Base-by-base conservation (phyloP, 2,888 invertebrate genomes). In the Monoplex corrugatus region DNA sequence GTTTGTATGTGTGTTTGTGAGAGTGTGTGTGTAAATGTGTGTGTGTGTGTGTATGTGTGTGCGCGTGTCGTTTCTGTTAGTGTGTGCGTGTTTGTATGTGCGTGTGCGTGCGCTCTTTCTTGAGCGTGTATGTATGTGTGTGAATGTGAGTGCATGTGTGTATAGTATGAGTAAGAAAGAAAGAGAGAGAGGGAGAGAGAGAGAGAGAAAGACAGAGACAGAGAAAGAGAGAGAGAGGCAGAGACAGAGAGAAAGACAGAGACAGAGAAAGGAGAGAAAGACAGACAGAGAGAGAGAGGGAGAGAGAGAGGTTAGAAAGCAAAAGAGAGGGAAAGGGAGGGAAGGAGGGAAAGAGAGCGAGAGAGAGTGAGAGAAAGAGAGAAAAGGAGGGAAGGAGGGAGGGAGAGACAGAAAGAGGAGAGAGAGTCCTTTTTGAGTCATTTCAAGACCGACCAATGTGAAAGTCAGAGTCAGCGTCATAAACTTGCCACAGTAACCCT, bases 141-240 rank as follows among this genome's bases (percentile, higher is more conserved):
- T 50, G 19, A 13, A 50, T 50, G 19, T 50, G n/a, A n/a, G n/a
- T 50, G 19, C 19, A 50, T 50, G 19, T 50, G 19, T 50, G 19
- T 50, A 23, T 72, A 72, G 8, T 6, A 72, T 6, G 32, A 72
- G 72, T 16, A 28, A 72, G 72, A 72, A 32, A 28, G n/a, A 28
- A 32, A 72, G 72, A 72, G 72, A 72, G 72, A 72, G 72, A 72
- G 72, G 28, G 72, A 72, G 28, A 32, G 72, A 32, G 72, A 32
- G 72, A 72, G 72, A 72, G 32, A 32, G 72, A 32, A 28, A 32
- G 72, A 32, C 6, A 32, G 75, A 35, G 75, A 75, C n/a, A 57
- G 57, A 57, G 57, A 57, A 28, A 50, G 57, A 57, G 57, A 57
- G 57, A 57, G 75, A 32, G 2, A 32, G n/a, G 75, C 13, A 10